Evolutionary conservation across 2,113 vertebrate species (phyloP), one percentile per base, ranked within the genome.

Genomic region (Beaufortia kweichowensis): DNA sequence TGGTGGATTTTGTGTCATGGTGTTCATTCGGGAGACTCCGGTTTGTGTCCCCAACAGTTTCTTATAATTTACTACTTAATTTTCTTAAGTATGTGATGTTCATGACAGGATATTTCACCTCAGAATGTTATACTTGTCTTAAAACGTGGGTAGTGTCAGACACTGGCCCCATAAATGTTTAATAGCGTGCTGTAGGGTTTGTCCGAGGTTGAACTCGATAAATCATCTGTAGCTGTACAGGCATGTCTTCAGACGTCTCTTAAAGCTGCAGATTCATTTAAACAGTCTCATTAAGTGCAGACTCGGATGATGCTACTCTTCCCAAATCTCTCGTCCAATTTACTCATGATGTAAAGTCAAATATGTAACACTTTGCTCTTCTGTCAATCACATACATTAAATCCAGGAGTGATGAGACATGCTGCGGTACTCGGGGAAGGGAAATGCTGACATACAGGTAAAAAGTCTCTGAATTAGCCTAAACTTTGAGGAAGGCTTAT

Each of bases 201-300:
- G 50, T 56, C 21, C 55, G 61, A 33, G 12, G 69, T 21, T 29
- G 46, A 57, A 56, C 60, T 26, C n/a, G 15, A 64, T 56, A 67
- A 59, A 56, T 46, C 24, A 41, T 70, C 1, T 21, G 57, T 75
- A 24, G 50, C 63, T 11, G 28, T 24, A 9, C 66, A 56, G n/a
- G n/a, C 21, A 26, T 76, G 46, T 60, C 68, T 57, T 71, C 24
- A 14, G 29, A 28, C 31, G 3, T 46, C 15, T 46, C 14, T 46
- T 24, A 35, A 57, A 60, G 55, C 33, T 63, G 56, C 41, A 29
- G 59, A 39, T 48, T 24, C 23, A 15, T 61, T 53, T 17, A 5
- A 29, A 57, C 15, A n/a, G 55, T 24, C 64, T 73, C 28, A 46
- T 81, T 81, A 74, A 74, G 23, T 39, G 67, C 59, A 41, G 23